Evolutionary conservation across 92 coral and sea anemone genomes (phyloP).

Genomic region (Scolanthus callimorphus): DNA sequence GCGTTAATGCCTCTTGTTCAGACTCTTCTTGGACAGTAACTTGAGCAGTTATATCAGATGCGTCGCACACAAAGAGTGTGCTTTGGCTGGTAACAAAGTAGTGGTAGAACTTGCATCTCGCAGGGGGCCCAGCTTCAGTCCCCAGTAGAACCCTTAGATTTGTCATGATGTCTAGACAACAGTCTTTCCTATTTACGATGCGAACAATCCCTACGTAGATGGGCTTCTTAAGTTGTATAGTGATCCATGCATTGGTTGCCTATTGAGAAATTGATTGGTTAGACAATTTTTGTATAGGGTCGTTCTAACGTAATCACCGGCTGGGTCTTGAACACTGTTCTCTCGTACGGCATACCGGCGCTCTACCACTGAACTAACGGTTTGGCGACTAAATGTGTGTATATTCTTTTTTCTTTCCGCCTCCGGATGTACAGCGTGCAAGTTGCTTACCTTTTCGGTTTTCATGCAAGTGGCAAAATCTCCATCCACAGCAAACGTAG

Average conservation of each 20-base stretch:
- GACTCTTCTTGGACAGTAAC: constrained; percentile 26
- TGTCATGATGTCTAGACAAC: constrained; percentile 38
- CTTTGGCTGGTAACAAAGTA: constrained; percentile 7
- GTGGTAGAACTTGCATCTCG: constrained; percentile 31
- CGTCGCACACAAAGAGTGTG: constrained; percentile 44
- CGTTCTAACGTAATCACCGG: no score
- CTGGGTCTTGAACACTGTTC: no score
- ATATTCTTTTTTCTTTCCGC: no score
- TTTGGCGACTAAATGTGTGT: no score
- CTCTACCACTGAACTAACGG: no score
- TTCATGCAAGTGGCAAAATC: constrained; percentile 48
- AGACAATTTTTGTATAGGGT: no score
- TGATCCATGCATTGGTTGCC: constrained; percentile 30
- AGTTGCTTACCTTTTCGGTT: constrained; percentile 20
- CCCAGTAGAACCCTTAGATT: constrained; percentile 27
- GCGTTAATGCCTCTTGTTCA: constrained; percentile 3
- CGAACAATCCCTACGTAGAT: constrained; percentile 30
- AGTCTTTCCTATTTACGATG: constrained; percentile 35
- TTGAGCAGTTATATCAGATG: constrained; percentile 21
- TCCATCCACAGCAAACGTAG: constrained; percentile 44
- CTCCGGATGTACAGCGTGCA: no score
- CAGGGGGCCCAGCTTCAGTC: constrained; percentile 2
- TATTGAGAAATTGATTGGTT: no score
- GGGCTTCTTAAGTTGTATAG: constrained; percentile 22
- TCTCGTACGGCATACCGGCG: no score